Conservation (phyloP, 2,888 invertebrate genomes). For the Sarcophaga subvicina region DNA sequence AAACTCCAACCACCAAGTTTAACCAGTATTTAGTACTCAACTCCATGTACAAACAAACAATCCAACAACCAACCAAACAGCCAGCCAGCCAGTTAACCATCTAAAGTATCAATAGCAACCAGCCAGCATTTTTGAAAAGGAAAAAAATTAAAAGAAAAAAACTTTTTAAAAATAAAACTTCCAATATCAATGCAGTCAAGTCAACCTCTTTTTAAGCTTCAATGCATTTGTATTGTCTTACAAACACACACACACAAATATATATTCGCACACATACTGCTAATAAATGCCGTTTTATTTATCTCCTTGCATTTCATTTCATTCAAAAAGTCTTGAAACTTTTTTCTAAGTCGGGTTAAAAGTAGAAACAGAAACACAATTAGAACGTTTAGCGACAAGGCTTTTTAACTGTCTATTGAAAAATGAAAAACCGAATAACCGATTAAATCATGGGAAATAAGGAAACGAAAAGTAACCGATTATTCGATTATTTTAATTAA, state of each 20-base stretch:
- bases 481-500: background rate
- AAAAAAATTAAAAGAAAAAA: too few species aligned
- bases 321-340: conserved; percentile 4
- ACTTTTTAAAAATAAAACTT: conserved; percentile 48
- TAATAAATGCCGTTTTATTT: background rate
- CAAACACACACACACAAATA: background rate
- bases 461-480: background rate
- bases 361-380: conserved; percentile 2
- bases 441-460: background rate
- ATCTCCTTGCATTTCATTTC: background rate
- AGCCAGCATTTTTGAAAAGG: background rate
- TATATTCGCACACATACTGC: background rate
- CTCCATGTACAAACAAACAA: conserved; percentile 27
- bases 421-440: background rate
- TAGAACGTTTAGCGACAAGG: conserved; percentile 5
- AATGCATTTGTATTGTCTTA: conserved; percentile 56
- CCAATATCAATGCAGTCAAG: conserved; percentile 61
- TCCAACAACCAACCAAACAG: conserved; percentile 21
- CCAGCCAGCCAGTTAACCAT: background rate
- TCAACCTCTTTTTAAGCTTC: conserved; percentile 64
- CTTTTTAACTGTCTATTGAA: too few species aligned
- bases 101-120: background rate
- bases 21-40: conserved; percentile 65
- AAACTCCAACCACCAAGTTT: conserved; percentile 62
- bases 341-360: background rate